Evolutionary conservation across 2,888 invertebrate genomes (phyloP).

Genomic region (Dicranocentrus wangi): DNA sequence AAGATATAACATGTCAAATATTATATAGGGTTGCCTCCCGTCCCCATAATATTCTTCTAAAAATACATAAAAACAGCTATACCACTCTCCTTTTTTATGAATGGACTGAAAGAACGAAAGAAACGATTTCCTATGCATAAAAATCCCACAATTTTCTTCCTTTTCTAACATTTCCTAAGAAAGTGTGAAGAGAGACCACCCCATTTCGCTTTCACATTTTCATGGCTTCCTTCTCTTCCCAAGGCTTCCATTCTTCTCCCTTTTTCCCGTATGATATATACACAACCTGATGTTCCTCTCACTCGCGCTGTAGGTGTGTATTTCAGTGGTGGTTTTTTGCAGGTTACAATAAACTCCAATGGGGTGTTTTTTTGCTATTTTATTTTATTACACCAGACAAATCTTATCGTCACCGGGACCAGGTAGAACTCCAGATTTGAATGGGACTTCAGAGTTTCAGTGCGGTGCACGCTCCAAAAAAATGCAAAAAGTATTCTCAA

Average conservation of each 20-base stretch:
- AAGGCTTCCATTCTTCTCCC: not conserved
- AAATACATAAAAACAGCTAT: too few relatives aligned
- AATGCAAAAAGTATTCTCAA: not conserved
- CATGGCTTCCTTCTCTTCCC: not conserved
- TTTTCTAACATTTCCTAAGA: not conserved
- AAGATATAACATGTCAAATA: too few relatives aligned
- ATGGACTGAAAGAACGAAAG: not conserved
- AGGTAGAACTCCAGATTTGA: not conserved
- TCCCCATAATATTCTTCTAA: too few relatives aligned
- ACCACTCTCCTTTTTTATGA: too few relatives aligned
- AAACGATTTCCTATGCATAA: constrained; percentile 4
- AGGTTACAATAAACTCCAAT: too few relatives aligned
- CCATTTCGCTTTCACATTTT: not conserved
- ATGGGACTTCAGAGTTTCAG: not conserved
- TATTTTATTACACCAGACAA: constrained; percentile 6
- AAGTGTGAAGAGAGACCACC: constrained; percentile 6
- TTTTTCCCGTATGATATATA: not conserved
- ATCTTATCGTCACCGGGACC: not conserved
- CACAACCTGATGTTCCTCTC: too few relatives aligned
- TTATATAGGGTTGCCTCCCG: too few relatives aligned
- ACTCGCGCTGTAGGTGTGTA: too few relatives aligned
- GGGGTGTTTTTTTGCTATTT: too few relatives aligned
- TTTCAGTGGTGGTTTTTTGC: too few relatives aligned
- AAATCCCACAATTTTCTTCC: not conserved
- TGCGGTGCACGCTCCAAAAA: constrained; percentile 9